Percentiles rank a stretch among this genome's conserved stretches.
Evolutionary conservation across 2,113 vertebrate genomes (phyloP).

Genomic region (Labeo rohita): DNA sequence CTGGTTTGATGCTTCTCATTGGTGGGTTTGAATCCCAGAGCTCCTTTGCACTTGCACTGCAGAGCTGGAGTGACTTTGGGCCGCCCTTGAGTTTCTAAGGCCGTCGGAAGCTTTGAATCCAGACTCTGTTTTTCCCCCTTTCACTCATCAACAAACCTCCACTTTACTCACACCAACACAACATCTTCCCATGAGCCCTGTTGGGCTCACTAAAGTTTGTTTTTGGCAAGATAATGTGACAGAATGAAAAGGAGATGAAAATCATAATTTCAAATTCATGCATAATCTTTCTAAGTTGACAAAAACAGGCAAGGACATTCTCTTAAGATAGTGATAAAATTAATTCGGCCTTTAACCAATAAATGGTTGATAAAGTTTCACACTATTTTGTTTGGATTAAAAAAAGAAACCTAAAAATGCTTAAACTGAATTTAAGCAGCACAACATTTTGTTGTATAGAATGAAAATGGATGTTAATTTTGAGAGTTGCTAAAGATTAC

Average conservation of each 20-base stretch:
- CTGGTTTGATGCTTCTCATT: constrained; percentile 4
- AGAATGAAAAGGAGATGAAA: background rate
- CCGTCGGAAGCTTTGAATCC: constrained; percentile 6
- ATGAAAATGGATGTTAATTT: too few relatives aligned
- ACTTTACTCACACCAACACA: constrained; percentile 22
- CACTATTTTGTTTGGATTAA: background rate
- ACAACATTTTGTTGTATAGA: too few relatives aligned
- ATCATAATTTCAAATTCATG: constrained; percentile 7
- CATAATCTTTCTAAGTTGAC: background rate
- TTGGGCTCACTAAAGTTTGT: background rate
- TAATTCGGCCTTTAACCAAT: background rate
- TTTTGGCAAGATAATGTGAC: background rate
- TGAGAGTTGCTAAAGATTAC: background rate
- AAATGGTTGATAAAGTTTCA: background rate
- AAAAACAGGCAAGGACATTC: background rate
- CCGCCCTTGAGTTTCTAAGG: constrained; percentile 28
- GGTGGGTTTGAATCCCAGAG: constrained; percentile 4
- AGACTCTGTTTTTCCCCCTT: constrained; percentile 5
- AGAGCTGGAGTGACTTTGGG: constrained; percentile 30
- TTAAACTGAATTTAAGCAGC: background rate
- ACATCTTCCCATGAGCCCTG: constrained; percentile 8
- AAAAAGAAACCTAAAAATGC: background rate
- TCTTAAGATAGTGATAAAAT: background rate
- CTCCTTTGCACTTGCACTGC: constrained; percentile 1
- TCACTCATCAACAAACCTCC: constrained; percentile 8